A percentile compares a stretch with the other conserved stretches of the same genome.
These are phyloP conservation scores for Pelosia muscerda DNA, from an alignment of 2,888 invertebrate species.

Conservation along the genomic window DNA sequence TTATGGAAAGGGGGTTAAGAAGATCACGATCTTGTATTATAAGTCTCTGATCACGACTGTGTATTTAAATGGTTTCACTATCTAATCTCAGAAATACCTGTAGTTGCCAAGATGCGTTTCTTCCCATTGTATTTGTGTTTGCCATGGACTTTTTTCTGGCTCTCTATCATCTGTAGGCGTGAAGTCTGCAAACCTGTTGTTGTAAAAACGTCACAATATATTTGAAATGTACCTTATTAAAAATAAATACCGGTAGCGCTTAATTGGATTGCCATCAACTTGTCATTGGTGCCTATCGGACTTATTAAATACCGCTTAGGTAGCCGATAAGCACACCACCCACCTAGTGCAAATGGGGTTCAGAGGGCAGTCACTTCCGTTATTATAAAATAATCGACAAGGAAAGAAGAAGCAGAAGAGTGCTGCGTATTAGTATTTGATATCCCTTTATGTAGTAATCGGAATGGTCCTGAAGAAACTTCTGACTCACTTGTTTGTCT, in stretches of 20 bases:
- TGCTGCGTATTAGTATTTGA: too few relatives aligned
- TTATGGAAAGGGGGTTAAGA: too few relatives aligned
- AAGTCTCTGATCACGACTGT: too few relatives aligned
- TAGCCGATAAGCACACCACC: too few relatives aligned
- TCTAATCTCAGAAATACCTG: conserved; percentile 61
- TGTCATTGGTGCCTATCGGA: too few relatives aligned
- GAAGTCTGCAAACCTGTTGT: conserved; percentile 87
- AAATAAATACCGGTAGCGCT: neutral
- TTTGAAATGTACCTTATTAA: neutral
- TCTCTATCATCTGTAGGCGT: conserved; percentile 74
- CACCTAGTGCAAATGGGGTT: too few relatives aligned
- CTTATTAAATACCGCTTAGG: too few relatives aligned
- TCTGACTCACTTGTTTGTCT: conserved; percentile 83
- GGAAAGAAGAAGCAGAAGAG: too few relatives aligned
- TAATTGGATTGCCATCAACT: too few relatives aligned
- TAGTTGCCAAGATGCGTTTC: conserved; percentile 92
- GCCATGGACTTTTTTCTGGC: conserved; percentile 83
- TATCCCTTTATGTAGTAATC: neutral
- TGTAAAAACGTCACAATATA: neutral
- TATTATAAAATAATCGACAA: too few relatives aligned
- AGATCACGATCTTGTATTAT: too few relatives aligned
- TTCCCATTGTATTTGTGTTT: conserved; percentile 90
- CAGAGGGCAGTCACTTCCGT: too few relatives aligned
- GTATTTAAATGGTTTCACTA: neutral
- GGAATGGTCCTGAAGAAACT: neutral